Percentiles rank a stretch among this genome's conserved stretches.
These are phyloP conservation scores for Chromoteleia sp. DNA, from an alignment of 2,888 invertebrate species.

Conservation along the genomic window DNA sequence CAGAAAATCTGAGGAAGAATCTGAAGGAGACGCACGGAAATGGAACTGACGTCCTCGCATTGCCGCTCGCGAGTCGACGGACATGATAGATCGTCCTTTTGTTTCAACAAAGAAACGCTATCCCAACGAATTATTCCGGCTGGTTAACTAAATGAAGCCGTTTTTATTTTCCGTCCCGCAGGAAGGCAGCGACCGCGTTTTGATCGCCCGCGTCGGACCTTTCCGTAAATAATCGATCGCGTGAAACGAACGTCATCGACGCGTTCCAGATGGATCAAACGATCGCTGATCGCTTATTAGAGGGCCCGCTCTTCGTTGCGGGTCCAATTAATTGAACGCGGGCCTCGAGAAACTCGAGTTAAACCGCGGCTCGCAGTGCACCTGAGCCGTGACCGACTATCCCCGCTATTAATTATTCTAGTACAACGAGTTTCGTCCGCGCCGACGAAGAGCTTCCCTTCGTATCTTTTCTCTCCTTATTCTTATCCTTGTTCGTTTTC, in stretches of 20 bases:
- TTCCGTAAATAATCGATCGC: constrained; percentile 23
- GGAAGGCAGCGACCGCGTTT: too few relatives aligned
- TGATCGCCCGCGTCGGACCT: too few relatives aligned
- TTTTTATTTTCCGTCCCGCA: constrained; percentile 33
- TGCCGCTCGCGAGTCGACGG: constrained; percentile 50
- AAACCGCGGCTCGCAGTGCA: constrained; percentile 47
- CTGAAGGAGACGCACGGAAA: constrained; percentile 61
- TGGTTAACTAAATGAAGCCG: constrained; percentile 33
- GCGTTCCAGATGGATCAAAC: constrained; percentile 11
- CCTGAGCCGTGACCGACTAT: constrained; percentile 69
- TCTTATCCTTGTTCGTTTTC: constrained; percentile 22
- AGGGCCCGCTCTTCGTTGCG: constrained; percentile 42
- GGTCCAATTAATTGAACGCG: constrained; percentile 64
- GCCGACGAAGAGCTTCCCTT: not conserved
- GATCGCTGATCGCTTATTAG: constrained; percentile 34
- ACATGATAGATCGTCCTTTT: constrained; percentile 64
- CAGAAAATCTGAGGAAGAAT: constrained; percentile 55
- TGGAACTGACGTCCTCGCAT: constrained; percentile 64
- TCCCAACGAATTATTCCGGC: constrained; percentile 40
- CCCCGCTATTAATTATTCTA: constrained; percentile 65
- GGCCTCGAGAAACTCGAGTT: constrained; percentile 24
- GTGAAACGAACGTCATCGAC: constrained; percentile 33
- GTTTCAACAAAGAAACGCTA: constrained; percentile 55
- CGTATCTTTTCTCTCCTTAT: not conserved
- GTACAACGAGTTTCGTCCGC: constrained; percentile 55